phyloP scores from a whole-genome alignment of 2,797 vertebrate genomes.

The Euthynnus affinis region DNA sequence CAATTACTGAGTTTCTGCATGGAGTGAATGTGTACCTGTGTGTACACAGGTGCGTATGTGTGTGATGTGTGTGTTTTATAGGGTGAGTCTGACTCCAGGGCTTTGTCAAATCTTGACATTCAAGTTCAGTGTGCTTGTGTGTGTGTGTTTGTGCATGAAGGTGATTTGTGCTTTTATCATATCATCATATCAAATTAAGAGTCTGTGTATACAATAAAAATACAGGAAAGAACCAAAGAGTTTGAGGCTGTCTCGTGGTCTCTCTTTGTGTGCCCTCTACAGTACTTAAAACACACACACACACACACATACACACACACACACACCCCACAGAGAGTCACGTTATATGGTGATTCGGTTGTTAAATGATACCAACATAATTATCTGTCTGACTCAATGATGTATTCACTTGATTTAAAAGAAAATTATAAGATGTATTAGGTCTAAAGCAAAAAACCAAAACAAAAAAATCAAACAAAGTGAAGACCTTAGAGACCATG shows the following conservation, averaged over 20 bases:
- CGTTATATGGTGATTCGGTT: no score
- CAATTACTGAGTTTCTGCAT: constrained; percentile 1
- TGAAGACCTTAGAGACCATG: no score
- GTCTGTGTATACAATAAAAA: constrained; percentile 55
- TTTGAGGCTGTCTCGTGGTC: constrained; percentile 40
- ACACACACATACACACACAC: constrained; percentile 4
- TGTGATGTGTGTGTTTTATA: constrained; percentile 27
- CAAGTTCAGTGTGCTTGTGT: not conserved
- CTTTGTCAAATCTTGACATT: constrained; percentile 23
- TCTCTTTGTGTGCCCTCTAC: constrained; percentile 8
- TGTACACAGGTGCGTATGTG: constrained; percentile 18
- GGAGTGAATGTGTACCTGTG: constrained; percentile 18
- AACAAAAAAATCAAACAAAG: no score
- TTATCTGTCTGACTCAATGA: not conserved
- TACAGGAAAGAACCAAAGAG: constrained; percentile 64
- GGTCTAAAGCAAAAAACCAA: no score
- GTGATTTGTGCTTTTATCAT: constrained; percentile 5
- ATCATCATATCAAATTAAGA: constrained; percentile 39
- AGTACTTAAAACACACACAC: constrained; percentile 1
- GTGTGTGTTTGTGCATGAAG: constrained; percentile 7
- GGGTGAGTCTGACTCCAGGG: constrained; percentile 25
- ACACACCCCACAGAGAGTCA: not conserved
- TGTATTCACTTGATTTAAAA: no score
- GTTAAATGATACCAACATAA: no score
- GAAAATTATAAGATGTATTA: no score